These are phyloP conservation scores for Seriola quinqueradiata DNA, from an alignment of 2,113 vertebrate species.

Conservation along the genomic window DNA sequence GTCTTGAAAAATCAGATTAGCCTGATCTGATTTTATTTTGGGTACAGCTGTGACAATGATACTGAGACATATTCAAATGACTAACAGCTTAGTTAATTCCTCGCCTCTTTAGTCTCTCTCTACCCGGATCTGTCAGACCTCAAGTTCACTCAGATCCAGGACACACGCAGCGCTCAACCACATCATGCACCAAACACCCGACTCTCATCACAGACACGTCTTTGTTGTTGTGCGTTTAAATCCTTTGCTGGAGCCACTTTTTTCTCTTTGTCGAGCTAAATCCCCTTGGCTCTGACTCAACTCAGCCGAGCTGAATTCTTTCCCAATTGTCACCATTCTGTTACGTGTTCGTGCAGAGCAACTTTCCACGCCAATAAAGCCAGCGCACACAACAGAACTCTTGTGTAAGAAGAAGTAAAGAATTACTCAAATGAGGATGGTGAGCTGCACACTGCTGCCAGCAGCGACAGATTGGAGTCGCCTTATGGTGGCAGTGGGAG, in stretches of 20 bases:
- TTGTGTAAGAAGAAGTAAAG: background rate
- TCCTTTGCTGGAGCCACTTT: background rate
- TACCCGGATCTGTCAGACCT: constrained; percentile 9
- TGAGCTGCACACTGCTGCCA: constrained; percentile 51
- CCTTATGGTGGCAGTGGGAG: constrained; percentile 69
- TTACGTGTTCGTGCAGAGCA: constrained; percentile 15
- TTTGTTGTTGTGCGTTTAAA: constrained; percentile 9
- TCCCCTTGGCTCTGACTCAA: constrained; percentile 1
- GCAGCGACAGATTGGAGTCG: constrained; percentile 68
- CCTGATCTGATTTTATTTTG: constrained; percentile 15
- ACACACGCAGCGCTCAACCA: background rate
- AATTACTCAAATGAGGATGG: constrained; percentile 8
- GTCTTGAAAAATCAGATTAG: constrained; percentile 3
- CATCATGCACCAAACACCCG: background rate
- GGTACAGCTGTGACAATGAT: background rate
- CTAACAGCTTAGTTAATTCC: background rate
- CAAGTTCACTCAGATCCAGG: background rate
- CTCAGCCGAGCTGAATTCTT: constrained; percentile 14
- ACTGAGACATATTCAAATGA: background rate
- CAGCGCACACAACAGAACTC: constrained; percentile 29
- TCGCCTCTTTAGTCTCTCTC: background rate
- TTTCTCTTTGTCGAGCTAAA: constrained; percentile 21
- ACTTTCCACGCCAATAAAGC: constrained; percentile 30
- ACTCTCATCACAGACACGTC: constrained; percentile 10
- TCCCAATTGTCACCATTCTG: constrained; percentile 27